Conservation (phyloP, 2,797 vertebrate species). For the Anguilla megastoma region DNA sequence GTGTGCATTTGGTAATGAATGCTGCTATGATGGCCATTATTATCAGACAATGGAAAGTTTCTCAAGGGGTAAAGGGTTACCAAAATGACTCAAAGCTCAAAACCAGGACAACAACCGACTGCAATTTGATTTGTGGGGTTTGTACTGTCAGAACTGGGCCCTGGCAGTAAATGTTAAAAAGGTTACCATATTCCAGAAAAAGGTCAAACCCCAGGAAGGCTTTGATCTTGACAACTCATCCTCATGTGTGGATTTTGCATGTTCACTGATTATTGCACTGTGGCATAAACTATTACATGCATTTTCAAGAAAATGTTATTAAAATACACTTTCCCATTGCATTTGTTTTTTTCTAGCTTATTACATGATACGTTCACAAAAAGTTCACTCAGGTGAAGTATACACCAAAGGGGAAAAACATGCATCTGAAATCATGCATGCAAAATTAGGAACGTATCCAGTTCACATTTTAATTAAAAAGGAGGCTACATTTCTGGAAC, state of each 20-base stretch:
- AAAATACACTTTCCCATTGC: too few relatives aligned
- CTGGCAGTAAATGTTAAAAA: neutral
- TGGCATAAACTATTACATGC: neutral
- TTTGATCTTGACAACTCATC: neutral
- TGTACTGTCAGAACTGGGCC: neutral
- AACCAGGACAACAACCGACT: neutral
- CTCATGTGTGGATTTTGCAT: neutral
- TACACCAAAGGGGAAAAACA: too few relatives aligned
- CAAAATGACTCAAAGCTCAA: too few relatives aligned
- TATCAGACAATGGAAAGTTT: too few relatives aligned
- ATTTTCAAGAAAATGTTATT: too few relatives aligned
- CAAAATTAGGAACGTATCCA: neutral
- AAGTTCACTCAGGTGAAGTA: too few relatives aligned
- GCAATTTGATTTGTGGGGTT: neutral
- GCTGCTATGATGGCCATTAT: too few relatives aligned
- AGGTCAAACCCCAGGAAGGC: neutral
- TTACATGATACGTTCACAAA: too few relatives aligned
- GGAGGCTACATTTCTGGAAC: too few relatives aligned
- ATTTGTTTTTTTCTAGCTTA: too few relatives aligned
- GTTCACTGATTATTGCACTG: neutral
- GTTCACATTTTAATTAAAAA: neutral
- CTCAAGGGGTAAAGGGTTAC: too few relatives aligned
- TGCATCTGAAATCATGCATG: neutral
- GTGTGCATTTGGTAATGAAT: too few relatives aligned
- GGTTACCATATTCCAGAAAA: neutral